Evolutionary conservation across 2,113 vertebrate species (phyloP).

Genomic region (Paradisaea rubra): DNA sequence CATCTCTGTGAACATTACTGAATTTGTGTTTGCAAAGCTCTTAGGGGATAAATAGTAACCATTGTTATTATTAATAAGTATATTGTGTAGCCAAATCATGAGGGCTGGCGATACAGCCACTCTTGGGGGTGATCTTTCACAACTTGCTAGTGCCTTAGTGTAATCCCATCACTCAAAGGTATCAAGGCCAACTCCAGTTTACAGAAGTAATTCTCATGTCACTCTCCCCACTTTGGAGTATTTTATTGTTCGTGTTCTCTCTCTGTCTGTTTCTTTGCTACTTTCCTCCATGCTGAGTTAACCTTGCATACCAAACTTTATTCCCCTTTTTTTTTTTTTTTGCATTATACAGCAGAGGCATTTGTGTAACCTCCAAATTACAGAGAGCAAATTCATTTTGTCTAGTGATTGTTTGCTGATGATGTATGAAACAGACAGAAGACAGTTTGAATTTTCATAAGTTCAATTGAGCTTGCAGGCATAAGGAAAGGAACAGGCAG

Average conservation of each 20-base stretch:
- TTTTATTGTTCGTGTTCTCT: constrained; percentile 6
- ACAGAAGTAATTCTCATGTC: constrained; percentile 12
- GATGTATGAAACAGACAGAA: constrained; percentile 59
- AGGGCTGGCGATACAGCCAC: background rate
- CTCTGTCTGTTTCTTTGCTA: background rate
- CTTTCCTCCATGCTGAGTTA: constrained; percentile 38
- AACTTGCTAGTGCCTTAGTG: constrained; percentile 26
- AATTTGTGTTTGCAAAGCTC: background rate
- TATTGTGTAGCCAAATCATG: background rate
- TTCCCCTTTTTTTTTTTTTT: background rate
- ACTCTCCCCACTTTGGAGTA: background rate
- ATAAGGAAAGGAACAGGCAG: constrained; percentile 28
- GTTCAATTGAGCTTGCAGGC: constrained; percentile 55
- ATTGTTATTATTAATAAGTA: constrained; percentile 33
- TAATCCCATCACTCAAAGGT: constrained; percentile 23
- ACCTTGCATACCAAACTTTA: constrained; percentile 41
- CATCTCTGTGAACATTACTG: background rate
- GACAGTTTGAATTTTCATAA: constrained; percentile 60
- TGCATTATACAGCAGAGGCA: background rate
- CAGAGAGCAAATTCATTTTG: constrained; percentile 55
- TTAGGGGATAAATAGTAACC: background rate
- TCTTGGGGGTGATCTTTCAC: constrained; percentile 9
- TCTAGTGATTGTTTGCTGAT: constrained; percentile 62
- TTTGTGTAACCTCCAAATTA: constrained; percentile 40
- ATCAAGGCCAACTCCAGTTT: constrained; percentile 32